phyloP scores from a whole-genome alignment of 2,797 vertebrate species.

The Margarornis squamiger region DNA sequence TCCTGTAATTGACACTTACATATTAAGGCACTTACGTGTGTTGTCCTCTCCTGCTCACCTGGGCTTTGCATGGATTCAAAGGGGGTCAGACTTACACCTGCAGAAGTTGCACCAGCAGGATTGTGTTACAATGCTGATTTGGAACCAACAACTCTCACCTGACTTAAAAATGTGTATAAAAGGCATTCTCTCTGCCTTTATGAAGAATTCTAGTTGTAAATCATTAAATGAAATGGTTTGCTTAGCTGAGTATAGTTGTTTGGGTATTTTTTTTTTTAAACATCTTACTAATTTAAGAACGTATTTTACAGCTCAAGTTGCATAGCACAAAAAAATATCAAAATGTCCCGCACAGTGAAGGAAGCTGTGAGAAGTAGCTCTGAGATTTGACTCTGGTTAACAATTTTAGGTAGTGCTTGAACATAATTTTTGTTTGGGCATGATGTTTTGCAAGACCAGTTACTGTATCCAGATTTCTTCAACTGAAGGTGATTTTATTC shows the following conservation, averaged over 20 bases:
- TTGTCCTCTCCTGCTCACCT: background rate
- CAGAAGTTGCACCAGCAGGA: background rate
- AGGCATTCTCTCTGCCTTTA: background rate
- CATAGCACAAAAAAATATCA: background rate
- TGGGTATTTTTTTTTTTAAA: background rate
- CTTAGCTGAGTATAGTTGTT: background rate
- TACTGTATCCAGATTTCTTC: background rate
- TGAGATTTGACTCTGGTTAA: background rate
- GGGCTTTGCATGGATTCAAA: background rate
- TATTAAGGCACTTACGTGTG: rapidly evolving
- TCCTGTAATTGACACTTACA: background rate
- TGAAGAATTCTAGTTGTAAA: background rate
- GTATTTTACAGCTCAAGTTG: background rate
- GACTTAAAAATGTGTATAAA: background rate
- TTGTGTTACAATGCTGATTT: background rate
- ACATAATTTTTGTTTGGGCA: background rate
- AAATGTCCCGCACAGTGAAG: background rate
- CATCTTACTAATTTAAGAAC: background rate
- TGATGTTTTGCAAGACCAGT: background rate
- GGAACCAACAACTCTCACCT: background rate
- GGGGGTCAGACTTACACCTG: background rate
- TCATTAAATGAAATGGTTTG: background rate
- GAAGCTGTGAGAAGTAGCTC: background rate
- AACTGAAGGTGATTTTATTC: constrained; percentile 17
- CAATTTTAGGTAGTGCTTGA: background rate